A percentile compares a stretch with the other conserved stretches of the same genome.
Conservation (phyloP, 2,797 vertebrate genomes). For the Hoplostethus atlanticus region DNA sequence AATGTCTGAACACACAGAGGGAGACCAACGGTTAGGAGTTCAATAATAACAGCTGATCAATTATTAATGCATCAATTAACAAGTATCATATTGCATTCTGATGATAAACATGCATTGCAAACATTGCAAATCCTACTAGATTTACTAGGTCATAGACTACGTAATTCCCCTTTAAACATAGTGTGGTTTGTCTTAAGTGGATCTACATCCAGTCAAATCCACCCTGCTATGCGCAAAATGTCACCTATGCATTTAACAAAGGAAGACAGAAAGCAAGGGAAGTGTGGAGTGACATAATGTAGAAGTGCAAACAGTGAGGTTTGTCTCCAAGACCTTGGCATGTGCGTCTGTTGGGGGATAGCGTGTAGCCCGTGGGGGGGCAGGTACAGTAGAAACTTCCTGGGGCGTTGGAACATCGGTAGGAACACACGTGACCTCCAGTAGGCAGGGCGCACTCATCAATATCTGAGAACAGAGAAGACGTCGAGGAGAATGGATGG, state of each 20-base stretch:
- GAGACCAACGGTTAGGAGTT: background rate
- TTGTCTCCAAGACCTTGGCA: slow-evolving; percentile 87
- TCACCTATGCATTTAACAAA: background rate
- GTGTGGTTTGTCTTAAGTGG: background rate
- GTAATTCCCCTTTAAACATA: too few relatives aligned
- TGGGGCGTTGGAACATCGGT: slow-evolving; percentile 88
- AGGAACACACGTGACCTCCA: slow-evolving; percentile 90
- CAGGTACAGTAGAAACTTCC: slow-evolving; percentile 95
- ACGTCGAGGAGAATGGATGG: background rate
- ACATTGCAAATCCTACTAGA: too few relatives aligned
- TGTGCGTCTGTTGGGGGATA: slow-evolving; percentile 87
- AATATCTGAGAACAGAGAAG: slow-evolving; percentile 84
- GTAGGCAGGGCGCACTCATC: slow-evolving; percentile 92
- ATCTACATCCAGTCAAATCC: background rate
- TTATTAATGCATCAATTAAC: background rate
- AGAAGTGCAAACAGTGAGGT: background rate
- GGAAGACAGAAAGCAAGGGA: background rate
- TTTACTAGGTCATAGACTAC: too few relatives aligned
- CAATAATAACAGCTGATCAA: background rate
- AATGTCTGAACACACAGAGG: slow-evolving; percentile 82
- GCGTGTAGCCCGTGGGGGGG: slow-evolving; percentile 87
- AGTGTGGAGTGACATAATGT: too few relatives aligned
- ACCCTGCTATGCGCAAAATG: background rate
- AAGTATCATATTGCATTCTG: background rate
- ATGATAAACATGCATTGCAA: background rate